These are phyloP conservation scores for Agrochola lota DNA, from an alignment of 2,888 invertebrate species.

Conservation along the genomic window DNA sequence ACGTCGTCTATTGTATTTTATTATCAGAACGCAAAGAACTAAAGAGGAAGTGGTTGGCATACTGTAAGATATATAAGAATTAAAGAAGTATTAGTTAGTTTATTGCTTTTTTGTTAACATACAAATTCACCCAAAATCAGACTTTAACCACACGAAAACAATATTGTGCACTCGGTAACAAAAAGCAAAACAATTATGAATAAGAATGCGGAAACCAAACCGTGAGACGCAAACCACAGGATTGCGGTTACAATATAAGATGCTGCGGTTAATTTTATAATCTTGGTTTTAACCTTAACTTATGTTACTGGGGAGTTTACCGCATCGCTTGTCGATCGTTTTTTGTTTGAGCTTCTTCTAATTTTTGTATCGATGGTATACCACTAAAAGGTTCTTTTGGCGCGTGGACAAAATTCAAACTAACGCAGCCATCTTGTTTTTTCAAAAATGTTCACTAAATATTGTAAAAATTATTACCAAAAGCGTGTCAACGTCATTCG, in stretches of 20 bases:
- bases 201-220: slow-evolving; percentile 50
- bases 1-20: too few species aligned
- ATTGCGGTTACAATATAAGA: slow-evolving; percentile 40
- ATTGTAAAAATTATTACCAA: too few species aligned
- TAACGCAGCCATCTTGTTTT: background rate
- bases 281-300: slow-evolving; percentile 36
- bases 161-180: slow-evolving; percentile 19
- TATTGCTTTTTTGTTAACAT: too few species aligned
- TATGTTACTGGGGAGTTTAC: slow-evolving; percentile 17
- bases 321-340: background rate
- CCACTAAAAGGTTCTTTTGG: background rate
- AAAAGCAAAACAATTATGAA: slow-evolving; percentile 24
- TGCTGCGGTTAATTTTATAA: slow-evolving; percentile 33
- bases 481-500: background rate
- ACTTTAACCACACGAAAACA: slow-evolving; percentile 1
- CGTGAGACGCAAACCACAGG: slow-evolving; percentile 38
- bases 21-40: background rate
- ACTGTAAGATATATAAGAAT: background rate
- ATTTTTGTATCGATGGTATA: background rate
- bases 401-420: background rate
- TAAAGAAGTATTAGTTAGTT: background rate
- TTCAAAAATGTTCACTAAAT: background rate
- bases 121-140: background rate
- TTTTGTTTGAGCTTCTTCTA: background rate
- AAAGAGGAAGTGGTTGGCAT: background rate